Percentiles rank a stretch among this genome's conserved stretches.
phyloP scores from a whole-genome alignment of 1,140 invertebrate species.

The Cydia fagiglandana region DNA sequence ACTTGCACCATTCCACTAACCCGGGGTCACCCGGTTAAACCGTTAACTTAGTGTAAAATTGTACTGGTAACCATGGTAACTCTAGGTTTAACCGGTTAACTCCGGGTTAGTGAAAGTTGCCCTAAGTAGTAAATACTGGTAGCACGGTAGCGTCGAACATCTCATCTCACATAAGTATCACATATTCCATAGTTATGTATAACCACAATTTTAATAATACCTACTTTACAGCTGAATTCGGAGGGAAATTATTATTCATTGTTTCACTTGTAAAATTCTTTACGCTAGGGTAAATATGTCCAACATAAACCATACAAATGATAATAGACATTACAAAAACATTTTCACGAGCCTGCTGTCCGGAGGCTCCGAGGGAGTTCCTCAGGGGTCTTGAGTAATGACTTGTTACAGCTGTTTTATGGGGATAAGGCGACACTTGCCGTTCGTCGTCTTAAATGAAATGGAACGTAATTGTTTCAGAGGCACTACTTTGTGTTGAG shows the following conservation, averaged over 20 bases:
- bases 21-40: too few relatives aligned
- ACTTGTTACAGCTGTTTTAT: slow-evolving; percentile 25
- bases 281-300: not conserved
- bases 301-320: slow-evolving; percentile 5
- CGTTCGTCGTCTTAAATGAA: not conserved
- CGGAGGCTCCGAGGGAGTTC: not conserved
- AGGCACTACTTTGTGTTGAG: not conserved
- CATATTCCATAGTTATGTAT: too few relatives aligned
- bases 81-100: too few relatives aligned
- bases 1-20: too few relatives aligned
- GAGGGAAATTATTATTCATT: not conserved
- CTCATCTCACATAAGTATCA: too few relatives aligned
- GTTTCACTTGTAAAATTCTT: not conserved
- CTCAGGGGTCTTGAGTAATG: slow-evolving; percentile 11
- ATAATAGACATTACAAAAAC: not conserved
- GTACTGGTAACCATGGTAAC: too few relatives aligned
- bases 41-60: too few relatives aligned
- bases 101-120: too few relatives aligned
- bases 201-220: too few relatives aligned
- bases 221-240: too few relatives aligned
- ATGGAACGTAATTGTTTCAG: slow-evolving; percentile 1
- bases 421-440: not conserved
- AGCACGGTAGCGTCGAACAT: too few relatives aligned
- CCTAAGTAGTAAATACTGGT: too few relatives aligned
- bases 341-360: not conserved